Evolutionary conservation across 2,797 vertebrate species (phyloP), one percentile per base, ranked within the genome.

Genomic region (Taenioides sp.): DNA sequence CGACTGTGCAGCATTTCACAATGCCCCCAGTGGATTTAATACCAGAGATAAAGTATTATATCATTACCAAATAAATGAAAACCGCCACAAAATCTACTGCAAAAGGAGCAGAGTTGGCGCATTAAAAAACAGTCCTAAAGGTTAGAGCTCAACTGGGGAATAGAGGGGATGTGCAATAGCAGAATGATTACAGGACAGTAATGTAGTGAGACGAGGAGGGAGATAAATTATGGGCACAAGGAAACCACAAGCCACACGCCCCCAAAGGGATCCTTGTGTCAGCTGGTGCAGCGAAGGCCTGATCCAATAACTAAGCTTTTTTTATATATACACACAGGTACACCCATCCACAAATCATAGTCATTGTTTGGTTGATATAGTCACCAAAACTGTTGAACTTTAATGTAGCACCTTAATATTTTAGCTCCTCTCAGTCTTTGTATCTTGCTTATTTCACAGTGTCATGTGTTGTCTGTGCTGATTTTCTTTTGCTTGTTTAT

Each of bases 41-140:
- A 65, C 14, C n/a, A 40, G 61, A 22, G 65, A 73, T 54, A 65
- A 64, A 69, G 37, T 64, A 75, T 76, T 76, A 78, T 74, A 73
- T 87, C 69, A 76, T 75, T 80, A 85, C 76, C 71, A 80, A 70
- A 67, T 85, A 75, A 92, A 91, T 90, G 81, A 54, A 87, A 85
- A 90, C 71, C 79, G 84, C 86, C 80, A 77, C 78, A 89, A 75
- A 81, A 75, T 75, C 79, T 82, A 78, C 82, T 84, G 86, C 22
- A 72, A 58, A 74, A 68, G 72, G 82, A 83, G 75, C 70, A 80
- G 75, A 89, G 71, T 80, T 86, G 86, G 85, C 87, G 91, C 86
- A 91, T 90, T 91, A 91, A 92, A 91, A 82, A 90, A 79, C 70
- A 81, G 76, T 75, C 75, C 73, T 78, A 93, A 93, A 93, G 90